Evolutionary conservation across 2,797 vertebrate species (phyloP), one percentile per base, ranked within the genome.

Genomic region (Hippoglossus hippoglossus): DNA sequence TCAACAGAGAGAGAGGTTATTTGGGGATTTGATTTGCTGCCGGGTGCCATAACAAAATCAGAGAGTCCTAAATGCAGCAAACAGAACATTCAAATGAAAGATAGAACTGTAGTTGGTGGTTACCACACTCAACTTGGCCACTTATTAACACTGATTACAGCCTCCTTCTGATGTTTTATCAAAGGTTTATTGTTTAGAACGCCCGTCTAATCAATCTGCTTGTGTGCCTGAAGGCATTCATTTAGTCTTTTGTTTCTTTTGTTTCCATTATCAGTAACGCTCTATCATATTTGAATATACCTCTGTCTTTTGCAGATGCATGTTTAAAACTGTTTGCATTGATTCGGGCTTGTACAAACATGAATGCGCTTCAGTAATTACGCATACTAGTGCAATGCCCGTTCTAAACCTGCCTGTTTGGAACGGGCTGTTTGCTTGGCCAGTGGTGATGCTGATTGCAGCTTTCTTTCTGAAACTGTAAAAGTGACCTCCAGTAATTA

Each of bases 61-160:
- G 13, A 4, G 65, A 36, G 39, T 49, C 47, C 19, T 57, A 56
- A 57, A 56, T 66, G 57, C 47, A 63, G 53, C 39, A 62, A 24
- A 16, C 15, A 71, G 19, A 61, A 12, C 19, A 59, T 56, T 67
- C 46, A 65, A 71, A 67, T 54, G 4, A 65, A 65, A 56, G 59
- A 36, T 15, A 62, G 31, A 59, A 44, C 50, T 26, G 34, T 19
- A 47, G 41, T 34, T 21, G 16, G 59, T 74, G 50, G 51, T 53
- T 73, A 63, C 3, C 15, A 67, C 25, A 51, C 24, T 52, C 54
- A 31, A n/a, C 21, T 36, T 39, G 22, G 26, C 21, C 66, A 70
- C 25, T 60, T 60, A 60, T n/a, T 54, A 59, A 19, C 26, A 63
- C 22, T 24, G 56, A 34, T 34, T 34, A 34, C 31, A 22, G 26